Evolutionary conservation across 2,113 vertebrate genomes (phyloP).

Genomic region (Oreotrochilus melanogaster): DNA sequence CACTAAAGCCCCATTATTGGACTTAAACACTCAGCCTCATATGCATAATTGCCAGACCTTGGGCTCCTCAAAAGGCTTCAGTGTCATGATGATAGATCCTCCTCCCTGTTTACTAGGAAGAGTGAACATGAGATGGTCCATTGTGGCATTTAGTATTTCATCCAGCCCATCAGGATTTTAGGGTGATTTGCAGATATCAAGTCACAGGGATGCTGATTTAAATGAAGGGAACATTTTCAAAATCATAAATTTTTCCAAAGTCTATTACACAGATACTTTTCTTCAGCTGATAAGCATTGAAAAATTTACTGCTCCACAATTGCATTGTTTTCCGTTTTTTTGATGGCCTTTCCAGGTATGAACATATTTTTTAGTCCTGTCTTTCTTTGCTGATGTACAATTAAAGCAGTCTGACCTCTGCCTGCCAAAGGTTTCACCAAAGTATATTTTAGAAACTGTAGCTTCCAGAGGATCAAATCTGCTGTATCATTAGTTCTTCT

Average conservation of each 20-base stretch:
- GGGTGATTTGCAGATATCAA: slow-evolving; percentile 72
- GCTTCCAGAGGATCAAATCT: slow-evolving; percentile 12
- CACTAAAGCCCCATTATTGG: slow-evolving; percentile 60
- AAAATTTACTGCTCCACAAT: slow-evolving; percentile 50
- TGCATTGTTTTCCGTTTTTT: slow-evolving; percentile 7
- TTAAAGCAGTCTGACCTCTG: slow-evolving; percentile 53
- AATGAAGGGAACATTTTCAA: slow-evolving; percentile 59
- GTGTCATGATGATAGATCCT: slow-evolving; percentile 76
- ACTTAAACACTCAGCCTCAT: slow-evolving; percentile 65
- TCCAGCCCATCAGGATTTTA: slow-evolving; percentile 63
- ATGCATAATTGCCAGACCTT: slow-evolving; percentile 64
- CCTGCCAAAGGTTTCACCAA: slow-evolving; percentile 41
- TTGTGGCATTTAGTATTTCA: slow-evolving; percentile 66
- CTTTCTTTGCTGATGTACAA: slow-evolving; percentile 9
- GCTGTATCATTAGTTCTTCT: neutral
- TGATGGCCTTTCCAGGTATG: neutral
- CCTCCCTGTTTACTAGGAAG: slow-evolving; percentile 71
- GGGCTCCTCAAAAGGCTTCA: slow-evolving; percentile 62
- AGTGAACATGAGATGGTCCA: slow-evolving; percentile 61
- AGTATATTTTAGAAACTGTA: neutral
- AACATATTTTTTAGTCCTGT: slow-evolving; percentile 27
- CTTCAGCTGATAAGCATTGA: slow-evolving; percentile 52
- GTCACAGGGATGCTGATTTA: slow-evolving; percentile 67
- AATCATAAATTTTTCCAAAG: slow-evolving; percentile 69
- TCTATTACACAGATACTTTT: slow-evolving; percentile 49